A percentile compares a stretch with the other conserved stretches of the same genome.
Evolutionary conservation across 1,140 invertebrate species (phyloP).

Genomic region (Rhyzopertha dominica): DNA sequence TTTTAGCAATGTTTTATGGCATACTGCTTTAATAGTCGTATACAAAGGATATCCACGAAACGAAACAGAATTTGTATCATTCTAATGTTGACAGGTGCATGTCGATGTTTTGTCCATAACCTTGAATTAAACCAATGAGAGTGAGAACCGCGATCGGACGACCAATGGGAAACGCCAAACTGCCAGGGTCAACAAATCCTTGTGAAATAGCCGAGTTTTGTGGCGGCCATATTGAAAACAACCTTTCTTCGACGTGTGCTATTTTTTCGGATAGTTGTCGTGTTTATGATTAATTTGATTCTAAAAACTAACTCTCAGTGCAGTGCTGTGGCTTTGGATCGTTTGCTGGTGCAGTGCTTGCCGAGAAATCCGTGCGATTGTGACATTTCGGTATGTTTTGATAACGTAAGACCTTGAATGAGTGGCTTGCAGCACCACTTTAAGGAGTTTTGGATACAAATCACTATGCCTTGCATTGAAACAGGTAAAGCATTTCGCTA

Average conservation of each 20-base stretch:
- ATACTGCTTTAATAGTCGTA: constrained; percentile 14
- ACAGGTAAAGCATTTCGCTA: no score
- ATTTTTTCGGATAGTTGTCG: constrained; percentile 34
- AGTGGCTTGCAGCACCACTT: constrained; percentile 33
- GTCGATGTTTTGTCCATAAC: constrained; percentile 43
- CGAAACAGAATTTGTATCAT: no score
- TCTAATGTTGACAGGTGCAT: constrained; percentile 42
- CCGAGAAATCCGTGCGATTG: constrained; percentile 15
- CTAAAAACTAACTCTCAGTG: constrained; percentile 13
- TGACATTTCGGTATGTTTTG: constrained; percentile 36
- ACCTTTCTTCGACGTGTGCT: constrained; percentile 42
- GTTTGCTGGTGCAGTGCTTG: constrained; percentile 17
- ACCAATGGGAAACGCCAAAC: constrained; percentile 38
- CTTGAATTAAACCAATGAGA: constrained; percentile 43
- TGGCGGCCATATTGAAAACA: constrained; percentile 36
- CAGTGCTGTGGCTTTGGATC: constrained; percentile 18
- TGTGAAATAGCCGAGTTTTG: constrained; percentile 36
- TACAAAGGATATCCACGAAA: no score
- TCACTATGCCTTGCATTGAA: constrained; percentile 37
- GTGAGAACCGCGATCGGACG: constrained; percentile 26
- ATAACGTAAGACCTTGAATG: constrained; percentile 42
- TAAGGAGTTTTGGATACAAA: constrained; percentile 37
- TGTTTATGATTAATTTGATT: constrained; percentile 22
- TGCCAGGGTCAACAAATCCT: constrained; percentile 48
- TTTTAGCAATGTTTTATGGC: constrained; percentile 11